phyloP scores from a whole-genome alignment of 1,140 invertebrate genomes.

The Bombus superbus region DNA sequence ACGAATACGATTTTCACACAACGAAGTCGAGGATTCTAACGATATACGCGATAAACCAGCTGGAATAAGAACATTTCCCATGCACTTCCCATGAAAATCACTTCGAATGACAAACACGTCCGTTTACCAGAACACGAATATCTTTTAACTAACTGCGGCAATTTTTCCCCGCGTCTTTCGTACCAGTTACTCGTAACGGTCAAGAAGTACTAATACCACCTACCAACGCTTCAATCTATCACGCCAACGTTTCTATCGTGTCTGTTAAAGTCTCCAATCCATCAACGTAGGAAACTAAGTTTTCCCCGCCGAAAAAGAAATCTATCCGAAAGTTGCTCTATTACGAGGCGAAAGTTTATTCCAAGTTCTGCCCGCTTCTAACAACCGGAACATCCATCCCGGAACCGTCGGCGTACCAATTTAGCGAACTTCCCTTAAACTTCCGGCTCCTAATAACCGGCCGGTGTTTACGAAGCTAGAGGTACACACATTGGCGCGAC shows the following conservation, averaged over 20 bases:
- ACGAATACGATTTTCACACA: too few relatives aligned
- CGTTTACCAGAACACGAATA: neutral
- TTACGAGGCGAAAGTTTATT: neutral
- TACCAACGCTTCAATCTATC: neutral
- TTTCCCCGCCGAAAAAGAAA: neutral
- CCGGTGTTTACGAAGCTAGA: neutral
- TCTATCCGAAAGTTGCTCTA: neutral
- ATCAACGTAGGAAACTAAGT: neutral
- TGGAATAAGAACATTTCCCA: too few relatives aligned
- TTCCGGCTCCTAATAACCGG: slow-evolving; percentile 1
- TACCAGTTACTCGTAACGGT: too few relatives aligned
- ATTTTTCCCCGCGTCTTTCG: neutral
- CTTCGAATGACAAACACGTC: neutral
- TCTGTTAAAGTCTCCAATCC: neutral
- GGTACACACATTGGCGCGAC: neutral
- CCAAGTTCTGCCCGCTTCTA: neutral
- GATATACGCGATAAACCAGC: neutral
- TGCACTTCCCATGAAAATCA: neutral
- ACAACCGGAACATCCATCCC: neutral
- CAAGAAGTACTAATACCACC: too few relatives aligned
- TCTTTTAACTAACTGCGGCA: neutral
- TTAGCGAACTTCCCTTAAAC: neutral
- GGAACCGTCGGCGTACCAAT: neutral
- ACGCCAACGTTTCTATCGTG: neutral
- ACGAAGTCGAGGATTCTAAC: too few relatives aligned